These are phyloP conservation scores for Centropyge bicolor DNA, from an alignment of 2,797 vertebrate species.

Conservation along the genomic window DNA sequence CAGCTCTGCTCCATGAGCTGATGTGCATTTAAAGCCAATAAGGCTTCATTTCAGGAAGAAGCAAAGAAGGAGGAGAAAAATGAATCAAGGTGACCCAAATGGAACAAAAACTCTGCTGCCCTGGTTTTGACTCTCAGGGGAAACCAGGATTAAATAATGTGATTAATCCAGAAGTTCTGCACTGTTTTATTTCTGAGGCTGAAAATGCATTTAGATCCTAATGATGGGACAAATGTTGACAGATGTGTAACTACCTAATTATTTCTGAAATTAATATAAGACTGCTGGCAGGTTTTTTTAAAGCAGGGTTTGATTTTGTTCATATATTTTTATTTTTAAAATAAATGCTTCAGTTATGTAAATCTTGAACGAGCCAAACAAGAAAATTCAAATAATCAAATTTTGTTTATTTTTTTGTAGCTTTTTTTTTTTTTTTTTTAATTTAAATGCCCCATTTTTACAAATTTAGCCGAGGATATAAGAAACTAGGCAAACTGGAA, in stretches of 20 bases:
- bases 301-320: neutral
- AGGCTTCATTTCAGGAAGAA: constrained; percentile 54
- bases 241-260: neutral
- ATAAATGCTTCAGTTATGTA: neutral
- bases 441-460: neutral
- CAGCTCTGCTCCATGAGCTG: constrained; percentile 33
- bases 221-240: neutral
- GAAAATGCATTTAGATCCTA: neutral
- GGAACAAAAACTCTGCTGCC: constrained; percentile 28
- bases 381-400: no score
- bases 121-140: constrained; percentile 28
- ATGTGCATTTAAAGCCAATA: constrained; percentile 45
- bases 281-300: neutral
- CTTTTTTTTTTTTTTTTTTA: no score
- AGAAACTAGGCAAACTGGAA: neutral
- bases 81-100: constrained; percentile 66
- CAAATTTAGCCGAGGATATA: no score
- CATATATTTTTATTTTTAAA: neutral
- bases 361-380: no score
- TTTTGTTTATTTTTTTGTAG: neutral
- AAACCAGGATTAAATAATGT: constrained; percentile 15
- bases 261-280: neutral
- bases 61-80: neutral
- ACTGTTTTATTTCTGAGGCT: no score
- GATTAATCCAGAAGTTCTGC: no score